Base-by-base conservation (phyloP, 2,888 invertebrate genomes). In the Acanthopleura granulata region DNA sequence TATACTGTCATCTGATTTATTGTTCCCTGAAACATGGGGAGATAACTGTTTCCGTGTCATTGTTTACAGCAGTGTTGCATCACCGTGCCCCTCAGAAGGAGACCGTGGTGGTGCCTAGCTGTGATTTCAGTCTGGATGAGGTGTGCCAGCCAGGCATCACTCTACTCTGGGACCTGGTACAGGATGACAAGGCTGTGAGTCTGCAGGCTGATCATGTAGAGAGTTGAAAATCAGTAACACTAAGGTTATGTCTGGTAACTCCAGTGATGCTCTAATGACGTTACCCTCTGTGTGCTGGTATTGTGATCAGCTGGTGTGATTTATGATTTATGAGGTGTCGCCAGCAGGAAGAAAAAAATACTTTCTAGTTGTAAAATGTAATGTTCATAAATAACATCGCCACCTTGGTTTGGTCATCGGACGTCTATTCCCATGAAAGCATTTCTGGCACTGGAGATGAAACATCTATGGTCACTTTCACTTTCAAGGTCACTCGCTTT, bases 81-180 rank as follows among this genome's bases (percentile, higher is more conserved):
- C 84, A 84, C 75, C 75, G 84, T 29, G 76, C 80, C n/a, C 71
- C 75, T 15, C 82, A 80, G 74, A 82, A 83, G 74, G 84, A 83
- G 73, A 50, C 74, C n/a, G 75, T 74, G 61, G 78, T 80, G 80
- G 22, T 25, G 6, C 1, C 22, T 27, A 27, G 25, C 29, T 40
- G 49, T 71, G 86, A 87, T 57, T 85, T 89, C 76, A 94, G 83
- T 62, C 82, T 86, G 75, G 87, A 88, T 73, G 88, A 89, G 77
- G 96, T 97, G 40, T 97, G 97, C 89, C 94, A 95, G 83, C 95
- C 96, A 62, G 97, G 97, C 0, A 96, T 95, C 89, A 98, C 97
- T 11, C 91, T 98, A 79, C 93, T 98, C 0, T 98, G 97, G 97
- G 97, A 98, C 92, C 92, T 98, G 79, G 92, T 98, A 80, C 97